phyloP scores from a whole-genome alignment of 2,797 vertebrate genomes.

The Gymnoscopelus braueri region DNA sequence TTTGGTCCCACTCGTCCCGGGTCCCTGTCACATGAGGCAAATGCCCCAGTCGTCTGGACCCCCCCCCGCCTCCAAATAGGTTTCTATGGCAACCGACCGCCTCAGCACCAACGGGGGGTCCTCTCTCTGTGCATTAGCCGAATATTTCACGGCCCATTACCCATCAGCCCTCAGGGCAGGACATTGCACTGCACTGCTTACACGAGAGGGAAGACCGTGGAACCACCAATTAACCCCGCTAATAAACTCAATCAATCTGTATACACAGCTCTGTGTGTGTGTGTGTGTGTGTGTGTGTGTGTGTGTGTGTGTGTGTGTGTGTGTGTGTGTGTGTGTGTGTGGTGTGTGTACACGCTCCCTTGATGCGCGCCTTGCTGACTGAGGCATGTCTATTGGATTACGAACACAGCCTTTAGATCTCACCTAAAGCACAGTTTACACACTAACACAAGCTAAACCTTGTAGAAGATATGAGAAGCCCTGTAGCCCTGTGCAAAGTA shows the following conservation, averaged over 20 bases:
- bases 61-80: conserved; percentile 23
- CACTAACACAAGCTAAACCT: too few relatives aligned
- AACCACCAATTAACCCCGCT: conserved; percentile 23
- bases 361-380: neutral
- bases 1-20: too few relatives aligned
- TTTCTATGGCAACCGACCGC: conserved; percentile 36
- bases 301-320: conserved; percentile 8
- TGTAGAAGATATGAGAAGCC: too few relatives aligned
- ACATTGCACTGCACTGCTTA: conserved; percentile 37
- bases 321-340: neutral
- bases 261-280: conserved; percentile 4
- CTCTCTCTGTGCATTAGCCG: conserved; percentile 58
- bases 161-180: conserved; percentile 41
- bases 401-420: neutral
- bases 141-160: conserved; percentile 67
- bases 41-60: conserved; percentile 31
- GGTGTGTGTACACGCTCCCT: neutral
- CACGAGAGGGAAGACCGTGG: conserved; percentile 15
- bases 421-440: neutral
- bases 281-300: neutral
- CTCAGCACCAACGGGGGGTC: neutral
- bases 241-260: conserved; percentile 59
- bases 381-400: too few relatives aligned
- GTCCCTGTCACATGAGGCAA: conserved; percentile 6
- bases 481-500: too few relatives aligned